Evolutionary conservation across 2,797 vertebrate genomes (phyloP), one percentile per base, ranked within the genome.

Genomic region (Columba guinea): DNA sequence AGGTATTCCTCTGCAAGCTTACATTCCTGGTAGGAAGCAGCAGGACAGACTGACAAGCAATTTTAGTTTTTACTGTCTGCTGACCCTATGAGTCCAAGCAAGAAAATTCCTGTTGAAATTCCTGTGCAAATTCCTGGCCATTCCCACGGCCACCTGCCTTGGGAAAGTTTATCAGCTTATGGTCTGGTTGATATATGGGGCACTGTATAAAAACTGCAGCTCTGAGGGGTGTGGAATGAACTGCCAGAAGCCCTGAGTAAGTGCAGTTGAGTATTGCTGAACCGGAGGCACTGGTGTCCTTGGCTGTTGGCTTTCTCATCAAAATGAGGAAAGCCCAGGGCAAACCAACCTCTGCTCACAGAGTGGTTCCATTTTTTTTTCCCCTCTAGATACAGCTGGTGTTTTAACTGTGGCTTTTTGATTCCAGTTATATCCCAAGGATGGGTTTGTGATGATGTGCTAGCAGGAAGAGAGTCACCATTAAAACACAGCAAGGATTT

Each of bases 31-130:
- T 80, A 71, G 44, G 44, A 46, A 85, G 60, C 86, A 60, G 35
- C 49, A 83, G 87, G 71, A 48, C 48, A 3, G 5, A 32, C 77
- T 74, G 77, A 39, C 44, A 84, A 84, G 46, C 11, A 52, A 3
- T 74, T 89, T 67, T 13, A 37, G 8, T 37, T 96, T 91, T 90
- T 80, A 53, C 60, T 87, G 68, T 80, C 88, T 87, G 64, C 32
- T 92, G 88, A 79, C 52, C 16, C 56, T 92, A 79, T 7, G 26
- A 76, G 22, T 69, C 70, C 55, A 67, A 88, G 77, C 58, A 89
- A 89, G 86, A 93, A 83, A 94, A 95, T 93, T 84, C 90, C 73
- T 59, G 34, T 62, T 3, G 7, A 93, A 94, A 96, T 96, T 95
- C 94, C 86, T 90, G 39, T 75, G 69, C 73, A 80, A 87, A 94